Evolutionary conservation across 2,888 invertebrate genomes (phyloP).

Genomic region (Drosophila quinaria): DNA sequence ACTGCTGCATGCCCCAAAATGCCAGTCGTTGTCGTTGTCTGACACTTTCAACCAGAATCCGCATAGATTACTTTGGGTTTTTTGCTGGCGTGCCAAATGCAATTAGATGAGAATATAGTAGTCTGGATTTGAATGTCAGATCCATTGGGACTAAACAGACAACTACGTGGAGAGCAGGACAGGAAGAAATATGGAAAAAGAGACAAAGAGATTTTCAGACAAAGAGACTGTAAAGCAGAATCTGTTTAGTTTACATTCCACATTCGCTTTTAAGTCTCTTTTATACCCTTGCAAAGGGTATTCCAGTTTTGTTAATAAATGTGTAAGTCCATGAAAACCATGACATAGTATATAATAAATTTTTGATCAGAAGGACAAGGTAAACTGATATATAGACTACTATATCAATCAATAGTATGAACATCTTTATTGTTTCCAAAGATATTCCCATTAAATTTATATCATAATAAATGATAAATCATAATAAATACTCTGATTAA

Average conservation of each 20-base stretch:
- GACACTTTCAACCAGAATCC: conserved; percentile 40
- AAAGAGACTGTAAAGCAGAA: not conserved
- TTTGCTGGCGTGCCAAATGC: conserved; percentile 61
- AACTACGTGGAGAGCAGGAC: not conserved
- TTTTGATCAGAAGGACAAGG: too few relatives aligned
- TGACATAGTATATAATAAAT: too few relatives aligned
- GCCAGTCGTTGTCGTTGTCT: conserved; percentile 57
- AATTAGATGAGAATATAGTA: conserved; percentile 51
- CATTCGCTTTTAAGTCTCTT: not conserved
- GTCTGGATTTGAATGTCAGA: conserved; percentile 63
- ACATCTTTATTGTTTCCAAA: too few relatives aligned
- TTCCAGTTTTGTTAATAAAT: not conserved
- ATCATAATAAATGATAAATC: too few relatives aligned
- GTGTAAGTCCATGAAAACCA: not conserved
- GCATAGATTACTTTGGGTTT: conserved; percentile 1
- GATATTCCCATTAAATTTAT: too few relatives aligned
- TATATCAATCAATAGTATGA: too few relatives aligned
- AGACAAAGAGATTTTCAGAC: not conserved
- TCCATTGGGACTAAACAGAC: conserved; percentile 57
- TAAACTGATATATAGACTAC: too few relatives aligned
- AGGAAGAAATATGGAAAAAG: not conserved
- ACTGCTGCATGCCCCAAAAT: conserved; percentile 40
- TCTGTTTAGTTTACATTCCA: not conserved
- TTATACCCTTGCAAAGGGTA: not conserved
- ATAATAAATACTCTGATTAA: too few relatives aligned